phyloP scores from a whole-genome alignment of 2,888 invertebrate species.

The Lasioglossum vierecki region DNA sequence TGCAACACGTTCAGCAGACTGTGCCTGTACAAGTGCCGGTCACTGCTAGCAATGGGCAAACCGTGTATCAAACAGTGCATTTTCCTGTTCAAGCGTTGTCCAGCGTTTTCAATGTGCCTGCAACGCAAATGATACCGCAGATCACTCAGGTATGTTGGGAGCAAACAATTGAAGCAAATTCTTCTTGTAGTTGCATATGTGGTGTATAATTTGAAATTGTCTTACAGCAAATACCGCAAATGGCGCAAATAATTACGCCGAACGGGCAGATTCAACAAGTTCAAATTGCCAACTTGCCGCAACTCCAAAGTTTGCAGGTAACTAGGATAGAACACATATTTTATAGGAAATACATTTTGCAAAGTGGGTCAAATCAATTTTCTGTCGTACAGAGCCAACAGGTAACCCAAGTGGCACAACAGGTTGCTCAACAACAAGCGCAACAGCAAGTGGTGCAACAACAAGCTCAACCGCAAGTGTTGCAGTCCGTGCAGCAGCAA shows the following conservation, averaged over 20 bases:
- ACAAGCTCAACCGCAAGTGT: constrained; percentile 74
- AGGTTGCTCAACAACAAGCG: constrained; percentile 74
- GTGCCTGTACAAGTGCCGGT: constrained; percentile 97
- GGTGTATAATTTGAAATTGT: neutral
- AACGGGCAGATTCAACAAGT: constrained; percentile 96
- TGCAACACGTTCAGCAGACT: constrained; percentile 88
- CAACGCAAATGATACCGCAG: constrained; percentile 93
- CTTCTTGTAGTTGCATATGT: neutral
- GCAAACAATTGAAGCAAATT: neutral
- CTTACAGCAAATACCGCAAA: constrained; percentile 87
- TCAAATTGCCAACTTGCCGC: constrained; percentile 89
- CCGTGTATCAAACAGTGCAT: constrained; percentile 97
- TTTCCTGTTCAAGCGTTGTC: constrained; percentile 94
- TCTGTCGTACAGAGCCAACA: constrained; percentile 77
- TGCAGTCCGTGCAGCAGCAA: constrained; percentile 74
- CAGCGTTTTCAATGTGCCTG: constrained; percentile 87
- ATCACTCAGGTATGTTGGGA: constrained; percentile 88
- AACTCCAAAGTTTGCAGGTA: constrained; percentile 83
- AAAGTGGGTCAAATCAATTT: constrained; percentile 24
- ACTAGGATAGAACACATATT: neutral
- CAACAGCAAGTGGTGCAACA: constrained; percentile 78
- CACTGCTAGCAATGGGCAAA: constrained; percentile 93
- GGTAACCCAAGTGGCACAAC: constrained; percentile 78
- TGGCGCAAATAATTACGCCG: constrained; percentile 94
- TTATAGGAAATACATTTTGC: neutral